Percentiles rank a stretch among this genome's conserved stretches.
Evolutionary conservation across 2,888 invertebrate species (phyloP).

Genomic region (Melolontha melolontha): DNA sequence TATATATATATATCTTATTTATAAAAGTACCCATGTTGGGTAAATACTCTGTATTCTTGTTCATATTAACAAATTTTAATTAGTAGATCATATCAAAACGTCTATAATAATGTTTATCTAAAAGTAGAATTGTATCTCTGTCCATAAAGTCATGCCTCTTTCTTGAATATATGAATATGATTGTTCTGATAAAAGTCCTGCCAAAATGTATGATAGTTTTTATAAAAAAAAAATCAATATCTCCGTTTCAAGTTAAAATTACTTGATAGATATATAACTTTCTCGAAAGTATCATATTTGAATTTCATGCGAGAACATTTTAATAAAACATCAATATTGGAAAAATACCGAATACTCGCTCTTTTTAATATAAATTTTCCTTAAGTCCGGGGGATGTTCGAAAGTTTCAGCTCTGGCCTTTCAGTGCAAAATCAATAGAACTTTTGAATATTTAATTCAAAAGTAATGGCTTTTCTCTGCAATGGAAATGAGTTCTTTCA

Average conservation of each 20-base stretch:
- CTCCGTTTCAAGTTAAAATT: conserved; percentile 17
- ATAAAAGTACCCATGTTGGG: no score
- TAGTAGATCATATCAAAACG: no score
- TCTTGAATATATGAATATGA: neutral
- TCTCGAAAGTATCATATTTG: conserved; percentile 27
- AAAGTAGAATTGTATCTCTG: no score
- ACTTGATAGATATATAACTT: conserved; percentile 25
- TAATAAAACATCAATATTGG: conserved; percentile 40
- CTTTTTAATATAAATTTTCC: conserved; percentile 37
- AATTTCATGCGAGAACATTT: conserved; percentile 37
- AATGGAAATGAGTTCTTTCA: conserved; percentile 37
- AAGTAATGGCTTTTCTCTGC: conserved; percentile 37
- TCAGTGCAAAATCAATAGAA: conserved; percentile 29
- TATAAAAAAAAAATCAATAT: conserved; percentile 7
- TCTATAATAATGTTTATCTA: no score
- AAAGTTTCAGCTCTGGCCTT: conserved; percentile 29
- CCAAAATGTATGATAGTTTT: conserved; percentile 12
- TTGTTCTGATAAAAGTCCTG: neutral
- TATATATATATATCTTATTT: no score
- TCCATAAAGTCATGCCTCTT: neutral
- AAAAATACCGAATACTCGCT: conserved; percentile 28
- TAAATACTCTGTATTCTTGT: no score
- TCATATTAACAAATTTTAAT: no score
- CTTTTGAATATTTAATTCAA: conserved; percentile 36
- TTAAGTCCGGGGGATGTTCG: conserved; percentile 19